These are phyloP conservation scores for Stictocephala bisonia DNA, from an alignment of 2,888 invertebrate species.

Conservation along the genomic window DNA sequence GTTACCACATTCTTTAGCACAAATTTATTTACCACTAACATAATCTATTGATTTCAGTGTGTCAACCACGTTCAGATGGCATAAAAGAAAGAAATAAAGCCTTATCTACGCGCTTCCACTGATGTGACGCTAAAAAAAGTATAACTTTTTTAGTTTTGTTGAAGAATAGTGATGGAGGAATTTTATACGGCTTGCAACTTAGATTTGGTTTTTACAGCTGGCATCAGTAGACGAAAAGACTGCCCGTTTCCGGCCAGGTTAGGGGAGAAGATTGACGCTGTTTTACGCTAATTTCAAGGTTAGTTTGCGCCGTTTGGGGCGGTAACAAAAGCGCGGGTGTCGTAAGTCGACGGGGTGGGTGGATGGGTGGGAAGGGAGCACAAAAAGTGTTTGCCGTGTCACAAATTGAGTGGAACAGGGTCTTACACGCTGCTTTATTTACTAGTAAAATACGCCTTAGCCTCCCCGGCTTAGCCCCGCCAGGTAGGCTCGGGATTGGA, in stretches of 20 bases:
- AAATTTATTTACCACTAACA: too few relatives aligned
- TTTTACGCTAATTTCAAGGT: conserved; percentile 42
- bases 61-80: too few relatives aligned
- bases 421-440: conserved; percentile 39
- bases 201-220: not conserved
- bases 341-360: conserved; percentile 23
- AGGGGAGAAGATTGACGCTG: conserved; percentile 30
- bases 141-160: too few relatives aligned
- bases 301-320: conserved; percentile 32
- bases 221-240: not conserved
- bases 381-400: conserved; percentile 39
- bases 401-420: conserved; percentile 38
- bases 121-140: too few relatives aligned
- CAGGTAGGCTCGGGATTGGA: conserved; percentile 11
- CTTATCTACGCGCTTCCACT: too few relatives aligned
- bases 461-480: not conserved
- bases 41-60: too few relatives aligned
- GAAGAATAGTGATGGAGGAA: too few relatives aligned
- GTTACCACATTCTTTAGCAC: too few relatives aligned
- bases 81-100: too few relatives aligned
- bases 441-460: conserved; percentile 35
- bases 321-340: conserved; percentile 24
- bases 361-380: conserved; percentile 12
- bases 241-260: conserved; percentile 11
- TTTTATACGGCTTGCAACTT: too few relatives aligned